Percentiles rank a stretch among this genome's conserved stretches.
These are phyloP conservation scores for Notamacropus eugenii DNA, from an alignment of 2,797 vertebrate genomes.

Conservation along the genomic window DNA sequence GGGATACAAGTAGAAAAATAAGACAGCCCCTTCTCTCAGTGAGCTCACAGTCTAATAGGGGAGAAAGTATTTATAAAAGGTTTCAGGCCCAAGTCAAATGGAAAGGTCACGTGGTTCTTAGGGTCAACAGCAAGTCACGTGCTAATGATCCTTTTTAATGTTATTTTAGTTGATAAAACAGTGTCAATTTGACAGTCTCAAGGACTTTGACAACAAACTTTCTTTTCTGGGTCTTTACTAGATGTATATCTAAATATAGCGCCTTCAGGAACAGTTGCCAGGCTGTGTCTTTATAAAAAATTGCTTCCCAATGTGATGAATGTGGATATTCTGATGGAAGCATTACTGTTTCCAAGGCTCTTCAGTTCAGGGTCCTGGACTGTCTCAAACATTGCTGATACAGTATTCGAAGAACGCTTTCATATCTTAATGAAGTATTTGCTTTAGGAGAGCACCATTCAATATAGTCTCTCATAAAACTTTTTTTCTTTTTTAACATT, in stretches of 20 bases:
- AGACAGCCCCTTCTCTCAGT: not conserved
- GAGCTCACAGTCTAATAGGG: not conserved
- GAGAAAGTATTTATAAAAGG: not conserved
- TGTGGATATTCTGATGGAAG: not conserved
- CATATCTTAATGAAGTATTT: not conserved
- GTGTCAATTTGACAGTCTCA: not conserved
- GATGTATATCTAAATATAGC: not conserved
- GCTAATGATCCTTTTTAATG: not conserved
- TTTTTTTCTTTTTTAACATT: not conserved
- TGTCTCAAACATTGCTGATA: not conserved
- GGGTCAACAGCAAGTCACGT: not conserved
- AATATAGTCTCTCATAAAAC: slow-evolving; percentile 21
- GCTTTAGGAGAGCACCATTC: not conserved
- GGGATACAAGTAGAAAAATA: not conserved
- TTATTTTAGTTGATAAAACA: not conserved
- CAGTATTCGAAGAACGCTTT: not conserved
- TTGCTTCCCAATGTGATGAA: not conserved
- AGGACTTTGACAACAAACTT: not conserved
- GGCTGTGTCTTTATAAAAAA: not conserved
- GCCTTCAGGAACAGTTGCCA: not conserved
- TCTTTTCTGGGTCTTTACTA: not conserved
- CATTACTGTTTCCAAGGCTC: not conserved
- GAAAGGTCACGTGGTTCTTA: not conserved
- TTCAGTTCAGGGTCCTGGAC: not conserved
- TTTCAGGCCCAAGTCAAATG: not conserved